Conservation (phyloP, 2,113 vertebrate genomes). For the Riparia riparia region DNA sequence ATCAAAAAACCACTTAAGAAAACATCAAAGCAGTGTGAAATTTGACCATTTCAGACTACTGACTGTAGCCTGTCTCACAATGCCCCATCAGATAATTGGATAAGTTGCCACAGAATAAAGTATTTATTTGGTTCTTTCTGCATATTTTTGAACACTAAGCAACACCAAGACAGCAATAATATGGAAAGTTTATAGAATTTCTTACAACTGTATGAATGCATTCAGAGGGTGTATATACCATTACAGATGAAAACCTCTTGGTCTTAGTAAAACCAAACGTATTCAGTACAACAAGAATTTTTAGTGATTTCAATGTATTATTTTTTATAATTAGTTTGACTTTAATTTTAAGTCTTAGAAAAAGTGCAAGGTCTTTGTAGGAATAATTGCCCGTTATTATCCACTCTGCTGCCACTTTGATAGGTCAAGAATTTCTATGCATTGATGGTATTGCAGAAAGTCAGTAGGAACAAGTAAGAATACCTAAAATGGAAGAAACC, state of each 20-base stretch:
- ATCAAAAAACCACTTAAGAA: background rate
- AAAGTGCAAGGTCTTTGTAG: background rate
- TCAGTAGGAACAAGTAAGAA: background rate
- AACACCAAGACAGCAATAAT: background rate
- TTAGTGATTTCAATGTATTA: background rate
- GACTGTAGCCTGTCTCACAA: background rate
- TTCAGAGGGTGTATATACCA: background rate
- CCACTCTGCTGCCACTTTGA: background rate
- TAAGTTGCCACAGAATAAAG: background rate
- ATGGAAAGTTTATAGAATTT: background rate
- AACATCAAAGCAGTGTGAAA: background rate
- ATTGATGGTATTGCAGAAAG: background rate
- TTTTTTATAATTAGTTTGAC: background rate
- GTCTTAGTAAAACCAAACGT: background rate
- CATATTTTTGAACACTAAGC: background rate
- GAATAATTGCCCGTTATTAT: background rate
- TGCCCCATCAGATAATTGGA: background rate
- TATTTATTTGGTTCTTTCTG: background rate
- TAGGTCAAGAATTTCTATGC: background rate
- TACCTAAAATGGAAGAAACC: background rate
- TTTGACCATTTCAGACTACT: background rate
- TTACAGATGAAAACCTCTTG: background rate
- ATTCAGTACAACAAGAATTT: background rate
- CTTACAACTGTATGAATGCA: background rate
- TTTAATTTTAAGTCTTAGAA: background rate